Conservation (phyloP, 1,140 invertebrate genomes). For the Zophobas morio region DNA sequence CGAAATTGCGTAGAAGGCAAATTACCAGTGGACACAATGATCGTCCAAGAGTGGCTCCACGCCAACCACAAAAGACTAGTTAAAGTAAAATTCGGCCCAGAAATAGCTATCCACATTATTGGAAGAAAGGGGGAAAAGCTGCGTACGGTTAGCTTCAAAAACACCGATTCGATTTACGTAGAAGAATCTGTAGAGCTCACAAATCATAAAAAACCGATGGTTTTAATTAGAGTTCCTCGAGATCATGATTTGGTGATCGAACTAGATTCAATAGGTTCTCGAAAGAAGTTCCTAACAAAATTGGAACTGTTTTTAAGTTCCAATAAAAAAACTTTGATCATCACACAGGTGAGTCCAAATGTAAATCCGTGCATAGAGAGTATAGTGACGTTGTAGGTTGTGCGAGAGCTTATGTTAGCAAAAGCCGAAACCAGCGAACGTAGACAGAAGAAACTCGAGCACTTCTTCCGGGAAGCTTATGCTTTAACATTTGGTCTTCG, state of each 20-base stretch:
- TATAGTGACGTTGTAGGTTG: conserved; percentile 65
- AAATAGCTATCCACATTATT: conserved; percentile 86
- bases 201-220: conserved; percentile 85
- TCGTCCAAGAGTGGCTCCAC: conserved; percentile 95
- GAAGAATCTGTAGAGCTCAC: conserved; percentile 86
- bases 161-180: conserved; percentile 83
- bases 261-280: conserved; percentile 85
- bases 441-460: conserved; percentile 93
- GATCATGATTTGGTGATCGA: conserved; percentile 98
- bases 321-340: conserved; percentile 86
- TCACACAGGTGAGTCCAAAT: conserved; percentile 72
- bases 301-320: conserved; percentile 87
- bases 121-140: conserved; percentile 92
- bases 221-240: conserved; percentile 88
- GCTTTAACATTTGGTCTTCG: conserved; percentile 92
- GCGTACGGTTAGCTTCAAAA: conserved; percentile 83
- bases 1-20: conserved; percentile 73
- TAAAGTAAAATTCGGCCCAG: conserved; percentile 90
- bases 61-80: conserved; percentile 93
- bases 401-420: conserved; percentile 89
- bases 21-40: conserved; percentile 90
- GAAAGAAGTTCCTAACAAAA: conserved; percentile 93
- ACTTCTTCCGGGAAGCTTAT: conserved; percentile 99
- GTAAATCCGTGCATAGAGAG: background rate
- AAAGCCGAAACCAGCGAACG: conserved; percentile 97